Conservation (phyloP, 37 sponge, comb jelly and placozoan genomes). For the Eunapius fragilis region DNA sequence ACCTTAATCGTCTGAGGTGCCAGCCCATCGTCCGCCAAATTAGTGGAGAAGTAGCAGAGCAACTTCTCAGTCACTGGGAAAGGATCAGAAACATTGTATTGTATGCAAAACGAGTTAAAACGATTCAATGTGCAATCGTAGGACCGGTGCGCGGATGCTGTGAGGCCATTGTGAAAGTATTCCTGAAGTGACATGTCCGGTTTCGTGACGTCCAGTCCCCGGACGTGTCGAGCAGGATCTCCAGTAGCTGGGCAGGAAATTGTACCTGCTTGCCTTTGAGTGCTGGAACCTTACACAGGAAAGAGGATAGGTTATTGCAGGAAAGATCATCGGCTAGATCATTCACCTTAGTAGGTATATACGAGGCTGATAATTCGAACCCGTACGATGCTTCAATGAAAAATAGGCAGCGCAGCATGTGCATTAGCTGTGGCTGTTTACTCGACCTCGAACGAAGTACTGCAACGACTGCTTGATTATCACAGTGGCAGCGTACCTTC, state of each 20-base stretch:
- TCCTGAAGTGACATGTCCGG: too few relatives aligned
- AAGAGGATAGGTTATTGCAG: constrained; percentile 27
- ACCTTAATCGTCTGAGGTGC: neutral
- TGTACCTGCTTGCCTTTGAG: too few relatives aligned
- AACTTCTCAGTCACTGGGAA: neutral
- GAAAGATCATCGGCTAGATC: constrained; percentile 50
- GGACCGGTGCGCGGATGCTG: neutral
- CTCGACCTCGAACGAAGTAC: neutral
- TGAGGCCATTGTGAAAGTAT: too few relatives aligned
- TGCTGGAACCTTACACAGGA: constrained; percentile 36
- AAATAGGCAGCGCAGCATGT: constrained; percentile 13
- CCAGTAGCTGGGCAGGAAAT: too few relatives aligned
- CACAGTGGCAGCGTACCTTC: neutral
- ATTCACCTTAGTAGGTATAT: too few relatives aligned
- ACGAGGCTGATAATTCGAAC: neutral
- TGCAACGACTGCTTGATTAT: constrained; percentile 21
- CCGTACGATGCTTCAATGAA: constrained; percentile 8
- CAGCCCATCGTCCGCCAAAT: neutral
- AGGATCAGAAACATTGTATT: neutral
- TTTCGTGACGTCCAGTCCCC: too few relatives aligned
- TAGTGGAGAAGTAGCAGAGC: neutral
- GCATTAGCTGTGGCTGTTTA: neutral
- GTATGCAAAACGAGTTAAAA: neutral
- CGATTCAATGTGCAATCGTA: neutral
- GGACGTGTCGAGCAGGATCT: too few relatives aligned